Conservation (phyloP, 2,113 vertebrate genomes). For the Limanda limanda region DNA sequence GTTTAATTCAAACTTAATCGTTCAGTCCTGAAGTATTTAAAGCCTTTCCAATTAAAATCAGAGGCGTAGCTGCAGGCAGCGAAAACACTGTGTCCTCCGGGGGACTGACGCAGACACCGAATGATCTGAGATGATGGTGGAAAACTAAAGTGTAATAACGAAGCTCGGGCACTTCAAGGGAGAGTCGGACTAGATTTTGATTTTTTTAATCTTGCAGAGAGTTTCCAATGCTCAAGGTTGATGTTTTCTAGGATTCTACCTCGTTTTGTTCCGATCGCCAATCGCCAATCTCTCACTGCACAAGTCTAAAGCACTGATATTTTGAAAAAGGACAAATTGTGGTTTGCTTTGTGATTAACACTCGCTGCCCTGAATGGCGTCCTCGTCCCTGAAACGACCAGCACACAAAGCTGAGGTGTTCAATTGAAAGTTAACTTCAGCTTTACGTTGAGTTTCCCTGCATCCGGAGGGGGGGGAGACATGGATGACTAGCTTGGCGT, state of each 20-base stretch:
- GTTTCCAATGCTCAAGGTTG: background rate
- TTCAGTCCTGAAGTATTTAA: conserved; percentile 21
- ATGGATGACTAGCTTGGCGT: background rate
- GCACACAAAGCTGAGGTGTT: background rate
- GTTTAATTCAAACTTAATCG: conserved; percentile 35
- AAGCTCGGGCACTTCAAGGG: background rate
- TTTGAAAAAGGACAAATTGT: conserved; percentile 6
- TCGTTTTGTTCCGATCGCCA: background rate
- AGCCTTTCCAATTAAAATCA: conserved; percentile 15
- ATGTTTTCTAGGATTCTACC: background rate
- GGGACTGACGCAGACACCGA: conserved; percentile 8
- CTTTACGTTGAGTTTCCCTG: background rate
- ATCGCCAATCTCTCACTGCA: background rate
- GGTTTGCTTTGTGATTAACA: background rate
- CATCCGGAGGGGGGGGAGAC: background rate
- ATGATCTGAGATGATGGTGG: background rate
- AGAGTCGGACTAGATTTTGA: background rate
- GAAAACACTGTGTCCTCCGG: background rate
- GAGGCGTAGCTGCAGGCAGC: background rate
- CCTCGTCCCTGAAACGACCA: background rate
- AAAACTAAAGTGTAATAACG: conserved; percentile 13
- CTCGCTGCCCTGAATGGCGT: background rate
- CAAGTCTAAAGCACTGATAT: background rate
- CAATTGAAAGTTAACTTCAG: background rate
- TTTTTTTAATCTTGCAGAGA: background rate